Evolutionary conservation across 1,140 invertebrate genomes (phyloP), one percentile per base, ranked within the genome.

Genomic region (Drosophila pectinifera): DNA sequence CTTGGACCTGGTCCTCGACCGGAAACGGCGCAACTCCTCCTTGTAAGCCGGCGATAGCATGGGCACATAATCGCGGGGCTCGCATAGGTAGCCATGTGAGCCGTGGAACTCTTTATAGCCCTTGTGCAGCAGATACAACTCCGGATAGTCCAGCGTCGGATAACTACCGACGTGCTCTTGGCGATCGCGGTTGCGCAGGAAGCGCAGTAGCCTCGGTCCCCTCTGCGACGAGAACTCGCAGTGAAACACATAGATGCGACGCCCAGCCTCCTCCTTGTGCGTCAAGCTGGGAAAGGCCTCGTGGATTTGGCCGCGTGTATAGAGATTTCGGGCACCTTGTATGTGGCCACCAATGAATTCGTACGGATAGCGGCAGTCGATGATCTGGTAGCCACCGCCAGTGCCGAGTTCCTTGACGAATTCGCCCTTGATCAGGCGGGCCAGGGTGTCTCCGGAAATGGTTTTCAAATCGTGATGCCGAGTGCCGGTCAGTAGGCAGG

Each of bases 161-260:
- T 99, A 99, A 59, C 93, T 93, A 34, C 96, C 95, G 42, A 95
- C 94, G 92, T 99, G 98, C 2, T 94, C 91, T 28, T 94, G 93
- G 4, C 99, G 94, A 93, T 99, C 99, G 20, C 94, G 93, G 49
- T 95, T 95, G 1, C 98, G 94, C 7, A 99, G 92, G 90, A 95
- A 97, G 0, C 97, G 94, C 22, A 95, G 96, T 94, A 99, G 93
- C 64, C 95, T 96, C 2, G 99, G 99, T n/a, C 97, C 99, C 38
- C 98, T 94, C 92, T 99, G 96, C 61, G 97, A 96, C 0, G 98
- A 99, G 93, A 99, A 99, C 93, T 99, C 99, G 92, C 98, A 99
- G 92, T 99, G 98, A 90, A 99, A 99, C 3, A 99, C 95, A 10
- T 99, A 92, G 46, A 99, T 96, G 24, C 94, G 93, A 6, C 96